Percentiles rank a stretch among this genome's conserved stretches.
These are phyloP conservation scores for Diplodus puntazzo DNA, from an alignment of 2,797 vertebrate genomes.

Conservation along the genomic window DNA sequence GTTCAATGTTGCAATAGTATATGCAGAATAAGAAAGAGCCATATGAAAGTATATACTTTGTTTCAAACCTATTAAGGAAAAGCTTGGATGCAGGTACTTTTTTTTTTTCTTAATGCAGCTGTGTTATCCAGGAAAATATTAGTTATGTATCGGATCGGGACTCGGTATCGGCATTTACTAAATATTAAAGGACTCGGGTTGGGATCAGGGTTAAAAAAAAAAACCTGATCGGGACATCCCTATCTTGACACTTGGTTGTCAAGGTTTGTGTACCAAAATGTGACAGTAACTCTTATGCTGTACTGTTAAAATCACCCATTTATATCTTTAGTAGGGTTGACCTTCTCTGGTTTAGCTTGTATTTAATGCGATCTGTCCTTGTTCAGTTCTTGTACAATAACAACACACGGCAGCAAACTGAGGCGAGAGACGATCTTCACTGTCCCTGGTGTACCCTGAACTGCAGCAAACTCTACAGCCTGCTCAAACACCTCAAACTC, in stretches of 20 bases:
- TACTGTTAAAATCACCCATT: conserved; percentile 18
- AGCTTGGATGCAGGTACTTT: too few relatives aligned
- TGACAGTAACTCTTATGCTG: conserved; percentile 24
- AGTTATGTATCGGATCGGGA: too few relatives aligned
- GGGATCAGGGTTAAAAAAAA: too few relatives aligned
- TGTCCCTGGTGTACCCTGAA: conserved; percentile 99
- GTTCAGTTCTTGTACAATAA: conserved; percentile 97
- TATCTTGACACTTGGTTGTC: neutral
- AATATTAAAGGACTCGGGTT: too few relatives aligned
- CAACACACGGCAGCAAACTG: conserved; percentile 97
- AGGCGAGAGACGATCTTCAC: conserved; percentile 97
- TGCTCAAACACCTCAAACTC: conserved; percentile 98
- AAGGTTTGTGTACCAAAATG: neutral
- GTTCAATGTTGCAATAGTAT: too few relatives aligned
- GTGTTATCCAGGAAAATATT: too few relatives aligned
- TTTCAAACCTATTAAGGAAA: too few relatives aligned
- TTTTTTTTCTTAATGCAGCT: too few relatives aligned
- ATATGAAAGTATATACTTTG: too few relatives aligned
- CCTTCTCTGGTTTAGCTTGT: neutral
- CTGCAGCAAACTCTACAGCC: conserved; percentile 97
- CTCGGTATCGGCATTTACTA: too few relatives aligned
- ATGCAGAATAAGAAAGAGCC: too few relatives aligned
- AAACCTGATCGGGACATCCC: too few relatives aligned
- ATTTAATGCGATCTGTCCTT: conserved; percentile 34
- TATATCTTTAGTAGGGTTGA: conserved; percentile 2